phyloP scores from a whole-genome alignment of 2,113 vertebrate genomes.

The Sapajus apella region DNA sequence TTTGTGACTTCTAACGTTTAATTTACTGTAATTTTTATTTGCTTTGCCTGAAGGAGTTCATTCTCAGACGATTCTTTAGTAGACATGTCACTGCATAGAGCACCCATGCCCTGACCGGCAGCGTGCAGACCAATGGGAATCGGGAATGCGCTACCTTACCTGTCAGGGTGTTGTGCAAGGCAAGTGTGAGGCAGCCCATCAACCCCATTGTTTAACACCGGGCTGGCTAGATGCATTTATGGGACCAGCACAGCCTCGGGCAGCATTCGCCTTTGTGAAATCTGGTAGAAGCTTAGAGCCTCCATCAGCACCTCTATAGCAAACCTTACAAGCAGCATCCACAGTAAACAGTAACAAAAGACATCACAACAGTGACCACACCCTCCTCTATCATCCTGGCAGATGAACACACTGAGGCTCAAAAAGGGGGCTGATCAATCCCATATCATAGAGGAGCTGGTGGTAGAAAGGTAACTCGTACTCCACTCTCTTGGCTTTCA shows the following conservation, averaged over 20 bases:
- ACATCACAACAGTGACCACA: neutral
- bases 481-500: neutral
- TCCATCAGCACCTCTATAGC: neutral
- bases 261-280: neutral
- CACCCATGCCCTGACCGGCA: too few species aligned
- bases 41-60: neutral
- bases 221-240: neutral
- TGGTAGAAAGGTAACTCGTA: neutral
- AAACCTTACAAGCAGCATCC: neutral
- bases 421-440: neutral
- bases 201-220: neutral
- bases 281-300: neutral
- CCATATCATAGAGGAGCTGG: neutral
- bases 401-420: neutral
- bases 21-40: neutral
- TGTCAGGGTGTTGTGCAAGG: neutral
- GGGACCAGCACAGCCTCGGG: rapidly evolving
- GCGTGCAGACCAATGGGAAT: neutral
- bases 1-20: too few species aligned
- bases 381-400: neutral
- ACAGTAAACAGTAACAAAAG: neutral
- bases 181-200: neutral
- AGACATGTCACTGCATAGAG: too few species aligned
- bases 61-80: neutral
- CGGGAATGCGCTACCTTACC: neutral